Base-by-base conservation (phyloP, 2,888 invertebrate genomes). In the Rosalia funebris region DNA sequence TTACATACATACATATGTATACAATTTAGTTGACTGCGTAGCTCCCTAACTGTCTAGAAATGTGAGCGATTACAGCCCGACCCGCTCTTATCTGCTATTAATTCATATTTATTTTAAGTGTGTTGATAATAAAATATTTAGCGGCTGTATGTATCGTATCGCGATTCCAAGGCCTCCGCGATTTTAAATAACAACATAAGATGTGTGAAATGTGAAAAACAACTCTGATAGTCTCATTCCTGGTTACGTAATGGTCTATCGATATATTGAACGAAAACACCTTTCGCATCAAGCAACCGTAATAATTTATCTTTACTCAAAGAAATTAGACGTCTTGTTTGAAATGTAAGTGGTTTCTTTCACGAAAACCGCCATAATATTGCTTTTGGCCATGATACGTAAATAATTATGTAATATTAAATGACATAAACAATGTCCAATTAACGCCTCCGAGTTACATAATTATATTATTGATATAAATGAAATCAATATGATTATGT, bases 81-180 rank as follows among this genome's bases (percentile, higher is more conserved):
- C 25, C n/a, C 10, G n/a, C 19, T 19, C 42, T 42, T 42, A 42
- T 42, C 42, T 42, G n/a, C 11, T 11, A 42, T 42, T 19, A 42
- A 19, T 42, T 42, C 42, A 42, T 20, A 42, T 42, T 42, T 42
- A 42, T 42, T 17, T 42, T 42, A 17, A 42, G 42, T 42, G 16
- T 16, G 42, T 42, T 42, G 42, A 42, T 42, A 42, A 42, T 16
- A 12, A 39, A 39, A 39, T 19, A 11, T 19, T 10, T n/a, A 19
- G 4, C 12, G 7, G 10, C 17, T 10, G 19, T 42, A 19, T 42
- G 17, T 20, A 42, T 19, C 20, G 4, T 42, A 42, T 42, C 42
- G 19, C 17, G 19, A 19, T 19, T 42, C 12, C 42, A 42, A 42
- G 42, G 42, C 11, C 42, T 42, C 11, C 19, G 3, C 9, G 5